phyloP scores from a whole-genome alignment of 2,797 vertebrate genomes.

The Phalanger gymnotis region DNA sequence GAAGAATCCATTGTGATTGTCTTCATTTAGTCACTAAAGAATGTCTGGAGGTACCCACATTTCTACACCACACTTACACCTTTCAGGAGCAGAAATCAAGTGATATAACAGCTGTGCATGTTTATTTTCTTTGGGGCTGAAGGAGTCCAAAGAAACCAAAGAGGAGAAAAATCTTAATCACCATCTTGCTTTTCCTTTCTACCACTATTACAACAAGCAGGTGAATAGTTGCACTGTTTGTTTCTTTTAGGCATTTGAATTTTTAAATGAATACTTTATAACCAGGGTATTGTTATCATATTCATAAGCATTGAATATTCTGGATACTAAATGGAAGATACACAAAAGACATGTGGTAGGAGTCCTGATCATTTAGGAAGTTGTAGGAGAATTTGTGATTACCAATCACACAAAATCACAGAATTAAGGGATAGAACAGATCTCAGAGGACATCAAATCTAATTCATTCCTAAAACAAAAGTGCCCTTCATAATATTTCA shows the following conservation, averaged over 20 bases:
- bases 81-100: conserved; percentile 63
- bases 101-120: conserved; percentile 53
- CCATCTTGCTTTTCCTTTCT: conserved; percentile 27
- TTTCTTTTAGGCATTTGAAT: conserved; percentile 43
- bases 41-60: conserved; percentile 39
- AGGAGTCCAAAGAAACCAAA: conserved; percentile 61
- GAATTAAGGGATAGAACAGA: not conserved
- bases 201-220: conserved; percentile 49
- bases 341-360: not conserved
- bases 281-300: not conserved
- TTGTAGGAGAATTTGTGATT: not conserved
- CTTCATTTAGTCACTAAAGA: conserved; percentile 40
- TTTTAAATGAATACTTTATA: conserved; percentile 21
- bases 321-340: not conserved
- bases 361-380: not conserved
- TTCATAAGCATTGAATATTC: not conserved
- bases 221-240: conserved; percentile 14
- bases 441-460: not conserved
- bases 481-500: not conserved
- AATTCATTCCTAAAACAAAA: not conserved
- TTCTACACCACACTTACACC: conserved; percentile 30
- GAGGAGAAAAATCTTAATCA: conserved; percentile 29
- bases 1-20: conserved; percentile 31
- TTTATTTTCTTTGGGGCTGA: conserved; percentile 62
- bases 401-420: not conserved